Evolutionary conservation across 2,113 vertebrate species (phyloP).

Genomic region (Empidonax traillii): DNA sequence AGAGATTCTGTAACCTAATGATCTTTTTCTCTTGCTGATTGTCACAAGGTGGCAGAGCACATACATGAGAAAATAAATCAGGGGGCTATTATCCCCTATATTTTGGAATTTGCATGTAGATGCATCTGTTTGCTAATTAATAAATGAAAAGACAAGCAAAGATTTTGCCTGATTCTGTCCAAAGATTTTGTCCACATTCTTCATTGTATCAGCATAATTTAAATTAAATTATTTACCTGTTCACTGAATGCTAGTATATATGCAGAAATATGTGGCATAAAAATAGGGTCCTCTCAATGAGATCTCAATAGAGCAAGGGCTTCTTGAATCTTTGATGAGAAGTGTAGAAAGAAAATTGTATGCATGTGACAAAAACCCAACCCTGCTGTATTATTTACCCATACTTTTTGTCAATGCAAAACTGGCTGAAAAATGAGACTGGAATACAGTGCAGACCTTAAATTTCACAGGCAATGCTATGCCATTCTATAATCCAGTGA

Average conservation of each 20-base stretch:
- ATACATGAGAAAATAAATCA: background rate
- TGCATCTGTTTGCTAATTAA: background rate
- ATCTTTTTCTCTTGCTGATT: background rate
- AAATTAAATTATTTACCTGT: background rate
- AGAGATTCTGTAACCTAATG: background rate
- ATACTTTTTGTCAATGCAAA: background rate
- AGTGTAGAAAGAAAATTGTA: background rate
- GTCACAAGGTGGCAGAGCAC: background rate
- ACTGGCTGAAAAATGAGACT: background rate
- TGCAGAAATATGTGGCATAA: background rate
- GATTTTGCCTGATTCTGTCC: background rate
- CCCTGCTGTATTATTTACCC: background rate
- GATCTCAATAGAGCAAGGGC: background rate
- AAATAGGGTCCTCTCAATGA: background rate
- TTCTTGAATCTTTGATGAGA: conserved; percentile 11
- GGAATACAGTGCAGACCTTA: background rate
- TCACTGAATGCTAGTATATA: background rate
- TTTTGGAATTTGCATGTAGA: background rate
- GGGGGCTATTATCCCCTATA: background rate
- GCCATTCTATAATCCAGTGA: background rate
- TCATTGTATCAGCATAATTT: background rate
- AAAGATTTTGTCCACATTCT: background rate
- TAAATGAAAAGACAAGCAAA: background rate
- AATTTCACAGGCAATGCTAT: background rate
- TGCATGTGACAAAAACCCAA: background rate